Evolutionary conservation across 2,888 invertebrate species (phyloP).

Genomic region (Tolmerus cingulatus): DNA sequence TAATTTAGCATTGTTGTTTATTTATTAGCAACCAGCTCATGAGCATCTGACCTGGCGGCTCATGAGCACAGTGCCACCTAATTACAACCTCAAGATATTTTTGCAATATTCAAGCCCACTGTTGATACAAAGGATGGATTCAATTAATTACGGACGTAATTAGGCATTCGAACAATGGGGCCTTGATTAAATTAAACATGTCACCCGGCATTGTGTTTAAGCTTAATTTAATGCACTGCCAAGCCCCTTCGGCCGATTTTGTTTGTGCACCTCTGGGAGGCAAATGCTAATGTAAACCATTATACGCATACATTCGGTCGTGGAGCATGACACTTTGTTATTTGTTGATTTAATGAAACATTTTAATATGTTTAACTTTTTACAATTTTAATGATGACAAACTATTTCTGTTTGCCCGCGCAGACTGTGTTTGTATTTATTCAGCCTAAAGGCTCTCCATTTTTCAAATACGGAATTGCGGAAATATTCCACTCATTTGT

Average conservation of each 20-base stretch:
- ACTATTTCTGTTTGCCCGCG: neutral
- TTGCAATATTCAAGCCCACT: slow-evolving; percentile 26
- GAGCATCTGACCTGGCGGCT: neutral
- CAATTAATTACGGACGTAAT: slow-evolving; percentile 31
- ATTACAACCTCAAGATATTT: slow-evolving; percentile 33
- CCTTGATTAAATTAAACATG: slow-evolving; percentile 23
- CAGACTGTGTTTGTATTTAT: neutral
- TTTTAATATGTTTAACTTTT: neutral
- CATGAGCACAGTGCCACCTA: neutral
- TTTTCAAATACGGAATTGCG: neutral
- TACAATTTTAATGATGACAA: neutral
- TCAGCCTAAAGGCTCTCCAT: neutral
- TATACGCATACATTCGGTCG: neutral
- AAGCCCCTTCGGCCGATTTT: neutral
- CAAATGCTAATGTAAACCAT: neutral
- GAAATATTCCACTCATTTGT: neutral
- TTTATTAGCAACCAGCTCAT: slow-evolving; percentile 17
- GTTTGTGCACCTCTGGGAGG: neutral
- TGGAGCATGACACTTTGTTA: neutral
- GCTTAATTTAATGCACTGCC: neutral
- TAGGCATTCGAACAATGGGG: slow-evolving; percentile 29
- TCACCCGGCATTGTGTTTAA: neutral
- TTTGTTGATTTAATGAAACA: neutral
- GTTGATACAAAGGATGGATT: slow-evolving; percentile 27
- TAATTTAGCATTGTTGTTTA: slow-evolving; percentile 14